These are phyloP conservation scores for Trichopoda pennipes DNA, from an alignment of 2,888 invertebrate genomes.

Conservation along the genomic window DNA sequence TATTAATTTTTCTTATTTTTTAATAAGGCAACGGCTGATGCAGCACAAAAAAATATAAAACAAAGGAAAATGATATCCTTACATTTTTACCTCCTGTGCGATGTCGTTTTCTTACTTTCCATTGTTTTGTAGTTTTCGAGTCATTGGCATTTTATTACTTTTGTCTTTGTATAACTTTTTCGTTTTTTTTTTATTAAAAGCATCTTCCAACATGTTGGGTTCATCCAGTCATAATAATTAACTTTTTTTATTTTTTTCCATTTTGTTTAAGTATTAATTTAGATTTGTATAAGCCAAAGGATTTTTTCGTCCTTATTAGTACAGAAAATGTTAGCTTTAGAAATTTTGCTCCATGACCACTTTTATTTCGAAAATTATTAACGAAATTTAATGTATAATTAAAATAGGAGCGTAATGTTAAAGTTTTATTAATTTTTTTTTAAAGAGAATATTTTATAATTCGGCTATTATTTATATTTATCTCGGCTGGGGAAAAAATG, in stretches of 20 bases:
- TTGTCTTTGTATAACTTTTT: not conserved
- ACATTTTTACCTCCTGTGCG: not conserved
- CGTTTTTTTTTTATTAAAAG: constrained; percentile 4
- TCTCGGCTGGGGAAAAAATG: too few relatives aligned
- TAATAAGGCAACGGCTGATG: not conserved
- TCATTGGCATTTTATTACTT: constrained; percentile 14
- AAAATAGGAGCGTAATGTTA: too few relatives aligned
- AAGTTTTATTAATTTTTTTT: too few relatives aligned
- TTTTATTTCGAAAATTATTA: too few relatives aligned
- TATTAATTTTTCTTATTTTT: too few relatives aligned
- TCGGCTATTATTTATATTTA: too few relatives aligned
- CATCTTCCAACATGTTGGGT: not conserved
- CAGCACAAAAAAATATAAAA: not conserved
- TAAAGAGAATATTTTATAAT: too few relatives aligned
- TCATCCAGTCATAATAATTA: constrained; percentile 5
- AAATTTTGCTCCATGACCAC: too few relatives aligned
- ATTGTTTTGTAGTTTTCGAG: not conserved
- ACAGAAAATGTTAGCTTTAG: too few relatives aligned
- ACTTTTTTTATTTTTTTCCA: not conserved
- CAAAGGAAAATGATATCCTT: not conserved
- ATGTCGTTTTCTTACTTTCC: not conserved
- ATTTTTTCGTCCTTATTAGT: not conserved
- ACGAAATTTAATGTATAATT: too few relatives aligned
- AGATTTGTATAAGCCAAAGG: not conserved
- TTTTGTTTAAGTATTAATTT: constrained; percentile 3